Evolutionary conservation across 2,888 invertebrate species (phyloP).

Genomic region (Cryptocheilus praepositus): DNA sequence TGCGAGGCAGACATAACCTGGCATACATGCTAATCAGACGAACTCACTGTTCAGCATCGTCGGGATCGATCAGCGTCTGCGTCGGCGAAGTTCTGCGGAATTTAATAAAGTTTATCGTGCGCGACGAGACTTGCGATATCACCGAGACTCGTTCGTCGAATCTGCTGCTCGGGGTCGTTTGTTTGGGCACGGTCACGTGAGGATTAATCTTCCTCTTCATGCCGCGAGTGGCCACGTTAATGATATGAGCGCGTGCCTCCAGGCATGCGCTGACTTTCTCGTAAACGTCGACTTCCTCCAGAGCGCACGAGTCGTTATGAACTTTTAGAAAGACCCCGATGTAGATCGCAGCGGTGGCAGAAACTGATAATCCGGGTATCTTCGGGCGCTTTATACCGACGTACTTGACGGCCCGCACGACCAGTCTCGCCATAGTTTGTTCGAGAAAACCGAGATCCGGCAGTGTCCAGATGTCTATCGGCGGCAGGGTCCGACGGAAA

Average conservation of each 20-base stretch:
- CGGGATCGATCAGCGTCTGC: constrained; percentile 25
- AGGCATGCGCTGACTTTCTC: constrained; percentile 71
- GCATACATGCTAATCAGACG: too few species aligned
- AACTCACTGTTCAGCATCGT: background rate
- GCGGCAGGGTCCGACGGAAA: constrained; percentile 71
- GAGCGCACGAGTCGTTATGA: constrained; percentile 67
- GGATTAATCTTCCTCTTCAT: constrained; percentile 79
- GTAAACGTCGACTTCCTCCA: constrained; percentile 70
- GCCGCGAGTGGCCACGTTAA: constrained; percentile 73
- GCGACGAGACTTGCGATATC: background rate
- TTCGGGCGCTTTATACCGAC: constrained; percentile 78
- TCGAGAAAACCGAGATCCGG: constrained; percentile 80
- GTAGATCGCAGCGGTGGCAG: constrained; percentile 77
- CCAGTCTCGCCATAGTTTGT: constrained; percentile 77
- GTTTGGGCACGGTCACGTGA: constrained; percentile 58
- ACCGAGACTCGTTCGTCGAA: constrained; percentile 1
- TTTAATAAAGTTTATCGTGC: background rate
- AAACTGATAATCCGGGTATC: constrained; percentile 77
- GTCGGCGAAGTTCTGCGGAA: constrained; percentile 48
- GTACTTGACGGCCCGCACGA: constrained; percentile 77
- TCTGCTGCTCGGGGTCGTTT: background rate
- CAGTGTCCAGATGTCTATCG: constrained; percentile 75
- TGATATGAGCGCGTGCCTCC: constrained; percentile 72
- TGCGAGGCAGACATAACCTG: too few species aligned
- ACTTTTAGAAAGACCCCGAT: constrained; percentile 79